Evolutionary conservation across 2,113 vertebrate genomes (phyloP).

Genomic region (Patagioenas fasciata): DNA sequence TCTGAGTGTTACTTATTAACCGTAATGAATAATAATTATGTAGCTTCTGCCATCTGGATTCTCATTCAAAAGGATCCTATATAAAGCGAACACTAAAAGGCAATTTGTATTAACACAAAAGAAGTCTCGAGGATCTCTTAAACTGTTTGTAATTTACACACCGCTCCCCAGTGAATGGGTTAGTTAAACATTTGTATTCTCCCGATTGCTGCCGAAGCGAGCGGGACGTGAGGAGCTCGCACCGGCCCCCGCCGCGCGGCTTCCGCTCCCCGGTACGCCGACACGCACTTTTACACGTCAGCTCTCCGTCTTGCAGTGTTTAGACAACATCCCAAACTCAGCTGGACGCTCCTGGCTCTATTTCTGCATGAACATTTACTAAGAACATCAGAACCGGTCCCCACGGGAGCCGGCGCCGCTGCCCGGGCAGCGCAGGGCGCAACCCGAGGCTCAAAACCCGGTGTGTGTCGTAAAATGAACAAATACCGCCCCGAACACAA

Average conservation of each 20-base stretch:
- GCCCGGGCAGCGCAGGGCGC: rapidly evolving
- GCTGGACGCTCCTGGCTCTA: not conserved
- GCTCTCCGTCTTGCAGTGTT: not conserved
- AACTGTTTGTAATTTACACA: conserved; percentile 60
- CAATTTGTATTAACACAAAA: conserved; percentile 54
- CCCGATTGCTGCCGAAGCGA: not conserved
- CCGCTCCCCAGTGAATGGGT: conserved; percentile 14
- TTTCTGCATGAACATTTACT: not conserved
- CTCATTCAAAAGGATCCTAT: conserved; percentile 37
- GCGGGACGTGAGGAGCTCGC: not conserved
- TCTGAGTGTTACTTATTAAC: conserved; percentile 59
- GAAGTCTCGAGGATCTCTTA: conserved; percentile 58
- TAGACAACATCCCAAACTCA: not conserved
- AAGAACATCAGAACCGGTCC: rapidly evolving
- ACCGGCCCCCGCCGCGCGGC: rapidly evolving
- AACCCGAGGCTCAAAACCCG: not conserved
- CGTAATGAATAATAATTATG: conserved; percentile 62
- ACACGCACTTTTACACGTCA: not conserved
- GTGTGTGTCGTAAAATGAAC: rapidly evolving
- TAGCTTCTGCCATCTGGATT: conserved; percentile 65
- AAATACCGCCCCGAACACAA: rapidly evolving
- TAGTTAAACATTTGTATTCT: conserved; percentile 57
- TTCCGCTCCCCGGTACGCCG: not conserved
- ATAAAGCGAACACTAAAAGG: conserved; percentile 36
- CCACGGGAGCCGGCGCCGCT: not conserved